Conservation (phyloP, 2,797 vertebrate species). For the Gallinago stenura region DNA sequence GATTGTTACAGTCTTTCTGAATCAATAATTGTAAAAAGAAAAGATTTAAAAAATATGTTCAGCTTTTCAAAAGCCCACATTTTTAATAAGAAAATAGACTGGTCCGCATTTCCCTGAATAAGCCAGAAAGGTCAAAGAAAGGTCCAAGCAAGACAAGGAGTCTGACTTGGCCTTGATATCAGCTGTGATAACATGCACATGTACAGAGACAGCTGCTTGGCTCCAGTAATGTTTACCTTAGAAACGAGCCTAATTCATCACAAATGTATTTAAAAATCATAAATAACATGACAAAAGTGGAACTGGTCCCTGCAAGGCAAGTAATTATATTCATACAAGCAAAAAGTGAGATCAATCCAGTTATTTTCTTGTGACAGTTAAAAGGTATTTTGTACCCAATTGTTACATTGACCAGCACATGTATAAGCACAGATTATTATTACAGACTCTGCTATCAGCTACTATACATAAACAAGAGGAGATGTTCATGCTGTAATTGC, state of each 20-base stretch:
- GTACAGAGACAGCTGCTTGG: constrained; percentile 59
- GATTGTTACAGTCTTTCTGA: constrained; percentile 26
- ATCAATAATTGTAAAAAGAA: constrained; percentile 16
- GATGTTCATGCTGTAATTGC: constrained; percentile 63
- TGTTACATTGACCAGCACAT: constrained; percentile 41
- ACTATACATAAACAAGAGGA: constrained; percentile 54
- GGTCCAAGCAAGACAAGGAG: constrained; percentile 46
- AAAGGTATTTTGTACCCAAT: constrained; percentile 43
- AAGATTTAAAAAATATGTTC: not conserved
- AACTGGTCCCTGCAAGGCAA: constrained; percentile 62
- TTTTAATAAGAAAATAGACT: constrained; percentile 36
- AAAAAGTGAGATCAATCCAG: constrained; percentile 41
- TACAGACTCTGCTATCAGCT: constrained; percentile 59
- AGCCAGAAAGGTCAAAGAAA: constrained; percentile 67
- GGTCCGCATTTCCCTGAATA: constrained; percentile 27
- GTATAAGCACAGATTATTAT: constrained; percentile 54
- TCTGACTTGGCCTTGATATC: constrained; percentile 49
- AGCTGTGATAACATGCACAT: constrained; percentile 62
- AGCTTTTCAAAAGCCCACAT: constrained; percentile 11
- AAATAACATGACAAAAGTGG: constrained; percentile 35
- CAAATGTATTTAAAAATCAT: constrained; percentile 65
- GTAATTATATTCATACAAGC: constrained; percentile 15
- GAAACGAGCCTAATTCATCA: constrained; percentile 64
- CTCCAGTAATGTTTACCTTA: constrained; percentile 55
- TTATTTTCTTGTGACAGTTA: constrained; percentile 36